Base-by-base conservation (phyloP, 1,140 invertebrate genomes). In the Tetragonula clypearis region DNA sequence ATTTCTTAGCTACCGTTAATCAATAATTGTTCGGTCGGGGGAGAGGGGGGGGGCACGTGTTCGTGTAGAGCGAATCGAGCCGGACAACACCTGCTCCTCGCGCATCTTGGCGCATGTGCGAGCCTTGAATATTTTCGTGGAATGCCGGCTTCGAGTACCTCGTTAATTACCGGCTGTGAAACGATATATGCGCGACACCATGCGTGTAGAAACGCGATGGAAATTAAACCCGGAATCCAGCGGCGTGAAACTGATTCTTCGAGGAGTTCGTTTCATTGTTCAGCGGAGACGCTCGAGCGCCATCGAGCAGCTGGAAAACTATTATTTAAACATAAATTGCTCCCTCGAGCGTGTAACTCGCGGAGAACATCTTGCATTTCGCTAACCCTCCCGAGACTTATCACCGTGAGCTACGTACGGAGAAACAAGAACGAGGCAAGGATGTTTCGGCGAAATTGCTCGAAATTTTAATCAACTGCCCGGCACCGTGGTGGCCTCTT, bases 1-100 rank as follows among this genome's bases (percentile, higher is more conserved):
- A 79, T 85, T 90, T 85, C 85, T 90, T 87, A 77, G 66, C 58
- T 80, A 85, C 73, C 69, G 55, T 72, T 78, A 89, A 87, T 90
- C 88, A 69, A 90, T 90, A 90, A 90, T 81, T 76, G 75, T 49
- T 62, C 53, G 26, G 30, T 35, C 55, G 49, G 30, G 2, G 58
- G 6, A 62, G 81, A 82, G 74, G 82, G 58, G 6, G 72, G 81
- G 85, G 74, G 82, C 82, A 58, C 83, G 75, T 89, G 82, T 79
- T 85, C 79, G 53, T 60, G 41, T 56, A 35, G 79, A 69, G 80
- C 82, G 87, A 82, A 89, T 85, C 26, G 53, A 15, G 73, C 56
- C 41, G 26, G 19, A 72, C 41, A 62, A 74, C 79, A 66, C 65
- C 82, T 76, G 86, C 35, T 82, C 41, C 72, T 55, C 84, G 21